Conservation (phyloP, 1,140 invertebrate genomes). For the Rhyzopertha dominica region DNA sequence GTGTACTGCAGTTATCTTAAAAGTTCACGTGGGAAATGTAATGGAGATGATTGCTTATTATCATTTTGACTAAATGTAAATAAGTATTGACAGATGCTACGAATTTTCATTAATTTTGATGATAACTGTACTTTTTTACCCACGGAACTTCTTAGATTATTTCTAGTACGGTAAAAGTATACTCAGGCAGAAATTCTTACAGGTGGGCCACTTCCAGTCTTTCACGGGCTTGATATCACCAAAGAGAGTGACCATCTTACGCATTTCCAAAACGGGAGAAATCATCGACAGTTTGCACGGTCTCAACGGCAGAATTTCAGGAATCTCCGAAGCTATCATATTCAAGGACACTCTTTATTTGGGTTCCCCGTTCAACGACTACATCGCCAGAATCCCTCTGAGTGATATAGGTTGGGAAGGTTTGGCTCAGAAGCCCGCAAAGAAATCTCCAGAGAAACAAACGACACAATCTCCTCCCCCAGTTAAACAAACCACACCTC, state of each 20-base stretch:
- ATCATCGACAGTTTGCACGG: conserved; percentile 58
- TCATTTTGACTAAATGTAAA: too few species aligned
- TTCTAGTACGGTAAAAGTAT: too few species aligned
- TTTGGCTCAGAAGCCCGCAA: conserved; percentile 18
- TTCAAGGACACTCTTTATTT: conserved; percentile 54
- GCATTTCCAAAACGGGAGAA: conserved; percentile 61
- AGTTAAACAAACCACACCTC: background rate
- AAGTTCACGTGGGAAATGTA: too few species aligned
- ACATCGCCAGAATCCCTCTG: conserved; percentile 57
- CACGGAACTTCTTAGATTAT: too few species aligned
- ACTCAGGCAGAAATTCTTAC: conserved; percentile 32
- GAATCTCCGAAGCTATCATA: conserved; percentile 59
- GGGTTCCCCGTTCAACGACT: conserved; percentile 66
- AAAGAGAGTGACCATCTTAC: conserved; percentile 50
- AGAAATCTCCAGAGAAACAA: conserved; percentile 12
- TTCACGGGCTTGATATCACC: conserved; percentile 13
- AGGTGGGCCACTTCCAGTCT: conserved; percentile 51
- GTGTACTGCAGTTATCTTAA: too few species aligned
- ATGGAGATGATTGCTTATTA: too few species aligned
- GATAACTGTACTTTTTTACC: too few species aligned
- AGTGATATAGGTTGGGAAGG: conserved; percentile 48
- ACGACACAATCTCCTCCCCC: background rate
- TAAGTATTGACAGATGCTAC: too few species aligned
- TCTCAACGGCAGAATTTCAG: conserved; percentile 46
- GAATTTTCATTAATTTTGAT: too few species aligned